Base-by-base conservation (phyloP, 2,797 vertebrate species). In the Hylomyscus alleni region DNA sequence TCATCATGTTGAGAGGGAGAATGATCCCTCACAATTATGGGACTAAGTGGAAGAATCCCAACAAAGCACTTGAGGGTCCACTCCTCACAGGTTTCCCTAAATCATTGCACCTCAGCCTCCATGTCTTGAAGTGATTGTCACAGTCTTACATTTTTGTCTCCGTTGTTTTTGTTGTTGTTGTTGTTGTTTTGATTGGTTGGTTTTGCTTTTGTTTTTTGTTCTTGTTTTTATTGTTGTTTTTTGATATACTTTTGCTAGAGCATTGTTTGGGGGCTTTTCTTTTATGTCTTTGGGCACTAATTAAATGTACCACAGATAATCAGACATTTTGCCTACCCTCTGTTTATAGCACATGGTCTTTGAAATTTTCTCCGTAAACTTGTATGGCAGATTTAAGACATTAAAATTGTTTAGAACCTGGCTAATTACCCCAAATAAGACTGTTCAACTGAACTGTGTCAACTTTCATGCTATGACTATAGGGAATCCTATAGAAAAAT, bases 61-160 rank as follows among this genome's bases (percentile, higher is more conserved):
- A 24, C 1, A 14, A 12, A 2, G 8, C 1, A 7, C 3, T 15
- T 40, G 31, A 7, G 5, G 0, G 4, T 8, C 8, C 4, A 3
- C 62, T 20, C 3, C 40, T 17, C 13, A 0, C 0, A 24, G 73
- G 3, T 0, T 47, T 67, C 1, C 12, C 40, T 10, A 22, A 9
- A 2, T 84, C 20, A 47, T 4, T 2, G 0, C 4, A 37, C 20
- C 7, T 37, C 50, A 37, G 1, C 4, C 65, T 31, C 19, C n/a
- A 60, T 12, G 81, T 78, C 0, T 54, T 40, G n/a, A 20, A 65
- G 40, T 3, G 29, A n/a, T n/a, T 8, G 19, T 47, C 60, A 76
- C 1, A 9, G 20, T 12, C 58, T 13, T 47, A 34, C 0, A 13
- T 60, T 47, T 76, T 56, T 34, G 69, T 90, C 9, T 22, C 50